These are phyloP conservation scores for Metellina segmentata DNA, from an alignment of 2,888 invertebrate genomes.

Conservation along the genomic window DNA sequence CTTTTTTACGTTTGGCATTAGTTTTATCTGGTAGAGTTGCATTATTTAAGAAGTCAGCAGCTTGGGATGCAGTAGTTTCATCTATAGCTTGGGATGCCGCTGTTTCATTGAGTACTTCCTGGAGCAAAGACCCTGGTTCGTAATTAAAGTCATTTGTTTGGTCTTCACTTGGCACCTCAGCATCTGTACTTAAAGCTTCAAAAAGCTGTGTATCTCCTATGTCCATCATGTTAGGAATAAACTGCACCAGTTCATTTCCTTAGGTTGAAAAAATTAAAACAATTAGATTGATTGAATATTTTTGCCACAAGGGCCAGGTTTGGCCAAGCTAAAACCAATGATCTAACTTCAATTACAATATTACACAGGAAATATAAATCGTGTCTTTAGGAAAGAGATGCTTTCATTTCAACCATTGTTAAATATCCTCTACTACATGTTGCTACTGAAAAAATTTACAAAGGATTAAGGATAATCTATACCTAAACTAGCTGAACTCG, in stretches of 20 bases:
- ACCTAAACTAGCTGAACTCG: too few species aligned
- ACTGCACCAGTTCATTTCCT: constrained; percentile 74
- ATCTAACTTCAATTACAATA: too few species aligned
- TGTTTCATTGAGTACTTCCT: constrained; percentile 42
- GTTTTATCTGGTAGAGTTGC: neutral
- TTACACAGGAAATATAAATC: too few species aligned
- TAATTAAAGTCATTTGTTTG: constrained; percentile 11
- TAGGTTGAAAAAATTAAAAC: neutral
- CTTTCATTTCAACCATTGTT: too few species aligned
- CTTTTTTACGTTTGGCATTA: constrained; percentile 6
- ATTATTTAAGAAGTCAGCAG: constrained; percentile 8
- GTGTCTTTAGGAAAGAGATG: too few species aligned
- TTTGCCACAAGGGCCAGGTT: too few species aligned
- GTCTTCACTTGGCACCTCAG: constrained; percentile 5
- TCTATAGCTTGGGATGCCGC: constrained; percentile 1
- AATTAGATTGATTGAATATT: too few species aligned
- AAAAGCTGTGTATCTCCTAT: constrained; percentile 36
- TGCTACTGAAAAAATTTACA: too few species aligned
- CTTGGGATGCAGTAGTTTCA: constrained; percentile 6
- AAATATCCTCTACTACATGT: too few species aligned
- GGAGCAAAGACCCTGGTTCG: neutral
- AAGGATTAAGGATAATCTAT: too few species aligned
- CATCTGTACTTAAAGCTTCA: constrained; percentile 33
- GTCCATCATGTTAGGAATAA: constrained; percentile 56
- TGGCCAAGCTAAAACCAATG: too few species aligned